These are phyloP conservation scores for Pristionchus japonicus DNA, from an alignment of 2,888 invertebrate genomes.

Conservation along the genomic window DNA sequence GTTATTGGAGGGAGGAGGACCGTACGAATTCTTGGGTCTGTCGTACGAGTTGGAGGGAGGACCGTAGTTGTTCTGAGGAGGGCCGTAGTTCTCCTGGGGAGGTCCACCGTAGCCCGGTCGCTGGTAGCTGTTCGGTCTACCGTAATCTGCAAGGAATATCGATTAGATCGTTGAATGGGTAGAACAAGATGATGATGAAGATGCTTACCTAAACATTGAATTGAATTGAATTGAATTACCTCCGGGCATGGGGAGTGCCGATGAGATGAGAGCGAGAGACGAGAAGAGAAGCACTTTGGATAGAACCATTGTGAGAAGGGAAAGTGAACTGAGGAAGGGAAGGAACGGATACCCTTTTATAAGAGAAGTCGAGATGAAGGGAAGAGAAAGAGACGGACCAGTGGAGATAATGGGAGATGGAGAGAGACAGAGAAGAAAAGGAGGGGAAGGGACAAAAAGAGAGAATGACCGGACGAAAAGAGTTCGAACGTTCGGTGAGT, in stretches of 20 bases:
- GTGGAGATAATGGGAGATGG: not conserved
- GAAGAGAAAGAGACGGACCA: not conserved
- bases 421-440: not conserved
- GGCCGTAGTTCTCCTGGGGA: slow-evolving; percentile 28
- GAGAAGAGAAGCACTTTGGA: slow-evolving; percentile 30
- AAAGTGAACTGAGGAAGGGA: slow-evolving; percentile 24
- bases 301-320: slow-evolving; percentile 31
- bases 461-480: slow-evolving; percentile 9
- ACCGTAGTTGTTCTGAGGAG: slow-evolving; percentile 20
- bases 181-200: not conserved
- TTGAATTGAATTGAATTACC: slow-evolving; percentile 11
- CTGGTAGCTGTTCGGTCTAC: not conserved
- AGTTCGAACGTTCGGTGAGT: not conserved
- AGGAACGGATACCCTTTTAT: not conserved
- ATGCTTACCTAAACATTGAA: not conserved
- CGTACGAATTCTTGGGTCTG: not conserved
- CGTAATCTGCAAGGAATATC: slow-evolving; percentile 20
- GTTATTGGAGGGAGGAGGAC: slow-evolving; percentile 15
- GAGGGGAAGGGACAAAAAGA: not conserved
- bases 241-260: slow-evolving; percentile 2
- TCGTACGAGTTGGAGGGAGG: not conserved
- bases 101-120: slow-evolving; percentile 30
- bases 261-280: slow-evolving; percentile 2
- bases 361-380: slow-evolving; percentile 20
- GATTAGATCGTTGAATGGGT: not conserved